Conservation (phyloP, 2,113 vertebrate genomes). For the Caloenas nicobarica region DNA sequence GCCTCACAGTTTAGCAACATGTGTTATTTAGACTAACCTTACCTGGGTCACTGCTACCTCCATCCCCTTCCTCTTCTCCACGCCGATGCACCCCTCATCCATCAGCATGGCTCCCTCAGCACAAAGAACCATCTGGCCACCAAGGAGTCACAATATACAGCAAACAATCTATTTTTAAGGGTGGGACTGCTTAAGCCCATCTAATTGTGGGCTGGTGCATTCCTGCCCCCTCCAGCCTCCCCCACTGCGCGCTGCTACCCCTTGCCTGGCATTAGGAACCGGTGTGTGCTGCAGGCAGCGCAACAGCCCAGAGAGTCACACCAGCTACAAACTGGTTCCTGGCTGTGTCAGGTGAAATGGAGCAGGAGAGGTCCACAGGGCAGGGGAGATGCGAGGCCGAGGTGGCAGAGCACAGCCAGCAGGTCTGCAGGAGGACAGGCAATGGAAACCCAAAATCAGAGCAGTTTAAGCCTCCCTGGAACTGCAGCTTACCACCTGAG, state of each 20-base stretch:
- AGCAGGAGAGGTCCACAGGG: not conserved
- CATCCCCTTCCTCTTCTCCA: not conserved
- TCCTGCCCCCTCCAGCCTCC: not conserved
- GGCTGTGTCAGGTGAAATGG: not conserved
- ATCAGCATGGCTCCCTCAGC: not conserved
- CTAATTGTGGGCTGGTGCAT: not conserved
- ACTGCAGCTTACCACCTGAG: not conserved
- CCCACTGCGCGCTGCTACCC: not conserved
- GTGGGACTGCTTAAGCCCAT: not conserved
- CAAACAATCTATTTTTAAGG: not conserved
- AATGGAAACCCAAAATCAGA: not conserved
- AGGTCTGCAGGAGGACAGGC: not conserved
- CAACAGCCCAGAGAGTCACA: not conserved
- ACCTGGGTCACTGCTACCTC: not conserved
- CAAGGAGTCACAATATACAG: not conserved
- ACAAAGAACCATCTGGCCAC: not conserved
- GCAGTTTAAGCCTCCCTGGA: not conserved
- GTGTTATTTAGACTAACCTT: not conserved
- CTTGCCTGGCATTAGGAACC: not conserved
- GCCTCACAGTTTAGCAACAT: not conserved
- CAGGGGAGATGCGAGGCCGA: not conserved
- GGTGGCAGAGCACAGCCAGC: not conserved
- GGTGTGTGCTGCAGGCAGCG: rapidly evolving
- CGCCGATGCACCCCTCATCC: rapidly evolving
- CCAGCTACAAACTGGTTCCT: not conserved